phyloP scores from a whole-genome alignment of 2,113 vertebrate species.

The Mionectes macconnelli region DNA sequence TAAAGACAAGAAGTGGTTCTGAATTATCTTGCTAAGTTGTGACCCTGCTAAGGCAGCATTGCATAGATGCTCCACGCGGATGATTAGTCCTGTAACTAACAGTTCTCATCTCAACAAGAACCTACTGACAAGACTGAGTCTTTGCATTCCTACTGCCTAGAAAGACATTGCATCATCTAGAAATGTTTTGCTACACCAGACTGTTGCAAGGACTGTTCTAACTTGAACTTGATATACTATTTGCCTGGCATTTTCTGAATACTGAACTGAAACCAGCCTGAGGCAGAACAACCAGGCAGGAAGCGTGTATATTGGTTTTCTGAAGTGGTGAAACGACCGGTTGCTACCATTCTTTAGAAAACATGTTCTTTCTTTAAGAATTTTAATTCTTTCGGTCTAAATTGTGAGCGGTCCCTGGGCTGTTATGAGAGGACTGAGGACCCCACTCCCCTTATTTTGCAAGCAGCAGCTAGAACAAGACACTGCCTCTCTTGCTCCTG shows the following conservation, averaged over 20 bases:
- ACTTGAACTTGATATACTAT: not conserved
- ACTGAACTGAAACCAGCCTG: not conserved
- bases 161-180: not conserved
- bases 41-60: not conserved
- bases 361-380: not conserved
- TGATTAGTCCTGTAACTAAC: not conserved
- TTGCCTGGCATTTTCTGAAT: conserved; percentile 4
- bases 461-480: not conserved
- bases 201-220: not conserved
- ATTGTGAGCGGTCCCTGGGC: not conserved
- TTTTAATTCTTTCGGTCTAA: not conserved
- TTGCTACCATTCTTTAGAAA: not conserved
- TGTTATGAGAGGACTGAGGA: not conserved
- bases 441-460: not conserved
- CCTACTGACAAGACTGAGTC: not conserved
- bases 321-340: not conserved
- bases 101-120: not conserved
- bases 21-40: not conserved
- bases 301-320: not conserved
- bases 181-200: not conserved
- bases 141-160: not conserved
- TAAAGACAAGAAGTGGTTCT: not conserved
- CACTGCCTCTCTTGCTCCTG: not conserved
- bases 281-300: not conserved
- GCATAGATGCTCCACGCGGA: not conserved